Conservation (phyloP, 2,113 vertebrate species). For the Burhinus oedicnemus region DNA sequence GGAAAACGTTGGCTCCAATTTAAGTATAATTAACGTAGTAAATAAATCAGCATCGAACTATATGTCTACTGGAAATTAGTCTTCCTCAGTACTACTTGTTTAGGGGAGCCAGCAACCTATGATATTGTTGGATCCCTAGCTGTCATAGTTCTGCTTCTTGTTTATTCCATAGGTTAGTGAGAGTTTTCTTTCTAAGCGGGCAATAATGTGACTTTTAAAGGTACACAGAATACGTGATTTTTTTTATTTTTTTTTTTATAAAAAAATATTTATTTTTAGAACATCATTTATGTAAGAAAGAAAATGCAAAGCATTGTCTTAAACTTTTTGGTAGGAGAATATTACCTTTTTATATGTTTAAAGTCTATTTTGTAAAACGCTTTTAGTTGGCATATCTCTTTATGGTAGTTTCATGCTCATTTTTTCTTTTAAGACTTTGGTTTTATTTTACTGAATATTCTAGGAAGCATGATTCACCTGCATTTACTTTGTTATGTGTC, state of each 20-base stretch:
- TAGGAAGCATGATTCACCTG: background rate
- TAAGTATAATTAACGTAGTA: background rate
- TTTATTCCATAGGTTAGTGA: background rate
- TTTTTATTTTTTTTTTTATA: background rate
- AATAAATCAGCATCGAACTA: rapidly evolving
- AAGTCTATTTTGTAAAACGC: background rate
- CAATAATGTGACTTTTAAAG: background rate
- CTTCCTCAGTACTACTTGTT: background rate
- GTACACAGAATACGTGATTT: rapidly evolving
- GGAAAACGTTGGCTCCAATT: background rate
- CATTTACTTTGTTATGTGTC: background rate
- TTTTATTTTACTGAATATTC: background rate
- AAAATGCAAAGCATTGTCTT: background rate
- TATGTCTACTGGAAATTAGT: background rate
- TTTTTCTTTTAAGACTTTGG: background rate
- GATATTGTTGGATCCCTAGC: background rate
- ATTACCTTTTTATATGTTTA: background rate
- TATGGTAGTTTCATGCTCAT: background rate
- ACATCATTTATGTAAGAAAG: background rate
- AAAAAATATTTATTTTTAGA: background rate
- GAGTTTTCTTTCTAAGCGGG: background rate
- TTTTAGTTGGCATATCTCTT: background rate
- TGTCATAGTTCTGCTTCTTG: background rate
- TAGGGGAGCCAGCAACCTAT: background rate
- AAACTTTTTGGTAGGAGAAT: background rate